Percentiles rank a stretch among this genome's conserved stretches.
Evolutionary conservation across 2,888 invertebrate genomes (phyloP).

Genomic region (Andricus quercusramuli): DNA sequence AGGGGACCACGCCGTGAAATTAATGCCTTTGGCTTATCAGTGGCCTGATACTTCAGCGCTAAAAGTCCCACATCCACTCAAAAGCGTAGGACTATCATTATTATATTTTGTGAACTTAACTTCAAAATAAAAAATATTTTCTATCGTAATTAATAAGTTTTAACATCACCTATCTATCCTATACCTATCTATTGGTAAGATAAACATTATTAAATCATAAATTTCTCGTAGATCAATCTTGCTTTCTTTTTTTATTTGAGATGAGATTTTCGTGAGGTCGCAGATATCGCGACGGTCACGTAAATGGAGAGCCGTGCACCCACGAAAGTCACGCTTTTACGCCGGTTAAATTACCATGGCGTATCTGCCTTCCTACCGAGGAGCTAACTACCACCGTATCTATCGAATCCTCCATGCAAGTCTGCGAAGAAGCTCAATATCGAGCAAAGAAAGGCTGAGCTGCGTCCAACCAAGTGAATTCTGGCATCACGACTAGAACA

Average conservation of each 20-base stretch:
- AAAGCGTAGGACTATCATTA: conserved; percentile 49
- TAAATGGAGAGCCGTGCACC: conserved; percentile 53
- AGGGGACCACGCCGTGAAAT: conserved; percentile 73
- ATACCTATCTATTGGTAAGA: not conserved
- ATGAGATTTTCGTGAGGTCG: conserved; percentile 49
- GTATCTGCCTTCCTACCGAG: conserved; percentile 48
- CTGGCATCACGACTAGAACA: conserved; percentile 45
- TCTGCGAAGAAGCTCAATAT: conserved; percentile 49
- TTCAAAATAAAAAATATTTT: too few species aligned
- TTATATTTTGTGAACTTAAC: not conserved
- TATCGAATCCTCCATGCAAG: conserved; percentile 54
- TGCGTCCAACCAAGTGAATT: conserved; percentile 60
- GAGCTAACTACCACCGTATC: conserved; percentile 49
- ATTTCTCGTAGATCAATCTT: not conserved
- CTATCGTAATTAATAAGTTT: too few species aligned
- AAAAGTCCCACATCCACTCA: conserved; percentile 68
- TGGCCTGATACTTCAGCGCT: conserved; percentile 74
- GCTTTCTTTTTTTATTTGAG: not conserved
- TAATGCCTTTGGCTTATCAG: conserved; percentile 77
- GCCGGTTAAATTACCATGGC: conserved; percentile 53
- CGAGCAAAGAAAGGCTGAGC: conserved; percentile 54
- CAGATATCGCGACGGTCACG: conserved; percentile 44
- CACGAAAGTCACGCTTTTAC: conserved; percentile 58
- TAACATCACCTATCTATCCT: not conserved
- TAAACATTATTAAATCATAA: not conserved